These are phyloP conservation scores for Furnarius figulus DNA, from an alignment of 2,113 vertebrate species.

Conservation along the genomic window DNA sequence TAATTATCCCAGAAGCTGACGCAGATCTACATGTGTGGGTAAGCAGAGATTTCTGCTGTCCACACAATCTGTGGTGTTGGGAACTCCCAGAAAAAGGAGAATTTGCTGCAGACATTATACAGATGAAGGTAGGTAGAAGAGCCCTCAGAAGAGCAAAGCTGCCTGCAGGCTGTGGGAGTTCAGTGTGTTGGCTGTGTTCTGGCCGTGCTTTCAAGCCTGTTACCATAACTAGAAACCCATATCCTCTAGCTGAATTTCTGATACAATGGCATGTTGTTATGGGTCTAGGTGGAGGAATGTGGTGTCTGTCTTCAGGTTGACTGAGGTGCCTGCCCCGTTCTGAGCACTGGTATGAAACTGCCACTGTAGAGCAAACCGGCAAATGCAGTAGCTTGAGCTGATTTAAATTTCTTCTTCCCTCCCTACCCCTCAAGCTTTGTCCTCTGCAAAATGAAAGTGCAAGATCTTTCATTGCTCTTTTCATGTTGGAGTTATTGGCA, in stretches of 20 bases:
- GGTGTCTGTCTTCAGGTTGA: not conserved
- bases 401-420: not conserved
- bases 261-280: not conserved
- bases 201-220: not conserved
- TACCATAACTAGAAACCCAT: not conserved
- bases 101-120: not conserved
- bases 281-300: not conserved
- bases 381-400: not conserved
- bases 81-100: not conserved
- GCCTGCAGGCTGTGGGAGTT: not conserved
- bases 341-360: not conserved
- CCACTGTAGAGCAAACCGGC: not conserved
- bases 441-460: not conserved
- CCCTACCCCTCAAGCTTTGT: not conserved
- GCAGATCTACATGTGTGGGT: not conserved
- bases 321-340: not conserved
- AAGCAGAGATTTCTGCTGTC: constrained; percentile 46
- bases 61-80: not conserved
- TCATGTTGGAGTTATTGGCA: not conserved
- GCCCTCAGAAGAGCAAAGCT: not conserved
- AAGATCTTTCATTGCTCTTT: not conserved
- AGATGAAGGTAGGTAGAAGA: not conserved
- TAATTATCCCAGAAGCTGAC: constrained; percentile 27
- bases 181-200: not conserved
- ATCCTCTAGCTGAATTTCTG: not conserved